phyloP scores from a whole-genome alignment of 2,797 vertebrate genomes.

The Coluber constrictor region DNA sequence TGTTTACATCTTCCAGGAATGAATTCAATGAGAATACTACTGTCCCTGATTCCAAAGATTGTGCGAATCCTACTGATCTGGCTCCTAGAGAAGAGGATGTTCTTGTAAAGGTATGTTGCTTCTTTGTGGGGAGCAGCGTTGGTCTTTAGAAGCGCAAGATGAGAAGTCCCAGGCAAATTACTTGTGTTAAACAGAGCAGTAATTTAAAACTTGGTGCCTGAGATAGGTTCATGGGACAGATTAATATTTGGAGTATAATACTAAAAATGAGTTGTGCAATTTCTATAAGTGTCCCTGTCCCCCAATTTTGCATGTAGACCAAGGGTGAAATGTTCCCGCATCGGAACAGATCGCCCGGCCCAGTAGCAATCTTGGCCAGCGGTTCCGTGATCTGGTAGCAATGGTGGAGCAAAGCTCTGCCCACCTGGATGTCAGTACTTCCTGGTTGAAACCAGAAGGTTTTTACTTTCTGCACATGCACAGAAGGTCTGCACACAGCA shows the following conservation, averaged over 20 bases:
- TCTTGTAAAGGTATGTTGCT: constrained; percentile 68
- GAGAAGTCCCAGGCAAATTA: not conserved
- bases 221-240: not conserved
- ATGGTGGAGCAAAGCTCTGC: no score
- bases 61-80: constrained; percentile 35
- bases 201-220: constrained; percentile 11
- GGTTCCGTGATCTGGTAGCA: no score
- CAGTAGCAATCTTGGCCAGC: no score
- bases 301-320: not conserved
- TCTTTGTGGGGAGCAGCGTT: constrained; percentile 30
- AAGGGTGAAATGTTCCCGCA: no score
- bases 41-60: constrained; percentile 44
- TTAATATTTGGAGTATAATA: not conserved
- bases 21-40: constrained; percentile 44
- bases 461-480: no score
- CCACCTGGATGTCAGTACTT: no score
- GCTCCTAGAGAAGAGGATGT: constrained; percentile 49
- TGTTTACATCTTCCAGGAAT: constrained; percentile 58
- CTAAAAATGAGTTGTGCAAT: not conserved
- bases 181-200: constrained; percentile 34
- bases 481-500: no score
- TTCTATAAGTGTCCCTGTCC: not conserved
- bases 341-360: no score
- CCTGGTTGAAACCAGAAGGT: no score
- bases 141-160: not conserved